Evolutionary conservation across 2,888 invertebrate genomes (phyloP).

Genomic region (Lepidochrysops patricia): DNA sequence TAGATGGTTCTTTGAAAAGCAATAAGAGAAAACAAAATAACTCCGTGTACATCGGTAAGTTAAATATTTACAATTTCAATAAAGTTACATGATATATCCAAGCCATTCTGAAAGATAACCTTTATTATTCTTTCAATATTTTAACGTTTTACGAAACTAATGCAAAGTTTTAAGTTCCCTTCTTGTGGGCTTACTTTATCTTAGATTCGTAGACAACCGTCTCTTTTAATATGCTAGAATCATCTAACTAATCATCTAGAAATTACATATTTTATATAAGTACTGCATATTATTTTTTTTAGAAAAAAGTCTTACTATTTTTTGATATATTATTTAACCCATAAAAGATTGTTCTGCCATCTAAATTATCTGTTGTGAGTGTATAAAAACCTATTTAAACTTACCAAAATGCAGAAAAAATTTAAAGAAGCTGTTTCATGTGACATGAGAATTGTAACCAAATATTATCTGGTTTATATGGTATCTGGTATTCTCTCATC

Average conservation of each 20-base stretch:
- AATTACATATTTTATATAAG: too few species aligned
- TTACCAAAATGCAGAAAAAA: too few species aligned
- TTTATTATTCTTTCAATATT: background rate
- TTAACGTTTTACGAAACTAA: background rate
- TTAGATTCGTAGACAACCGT: background rate
- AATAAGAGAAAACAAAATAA: conserved; percentile 46
- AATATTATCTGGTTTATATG: too few species aligned
- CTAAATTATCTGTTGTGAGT: too few species aligned
- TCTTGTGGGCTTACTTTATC: background rate
- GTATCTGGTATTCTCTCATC: too few species aligned
- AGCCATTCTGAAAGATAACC: background rate
- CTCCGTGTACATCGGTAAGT: conserved; percentile 52
- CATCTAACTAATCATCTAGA: background rate
- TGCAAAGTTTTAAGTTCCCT: background rate
- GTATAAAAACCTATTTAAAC: too few species aligned
- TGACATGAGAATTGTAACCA: too few species aligned
- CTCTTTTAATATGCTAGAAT: background rate
- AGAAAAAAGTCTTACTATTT: too few species aligned
- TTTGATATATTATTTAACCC: too few species aligned
- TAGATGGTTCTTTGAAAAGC: conserved; percentile 57
- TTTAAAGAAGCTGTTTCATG: too few species aligned
- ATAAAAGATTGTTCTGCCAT: too few species aligned
- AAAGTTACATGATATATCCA: background rate
- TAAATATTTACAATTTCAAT: conserved; percentile 13
- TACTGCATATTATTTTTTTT: too few species aligned